Base-by-base conservation (phyloP, 2,888 invertebrate genomes). In the Drosophila gaucha region DNA sequence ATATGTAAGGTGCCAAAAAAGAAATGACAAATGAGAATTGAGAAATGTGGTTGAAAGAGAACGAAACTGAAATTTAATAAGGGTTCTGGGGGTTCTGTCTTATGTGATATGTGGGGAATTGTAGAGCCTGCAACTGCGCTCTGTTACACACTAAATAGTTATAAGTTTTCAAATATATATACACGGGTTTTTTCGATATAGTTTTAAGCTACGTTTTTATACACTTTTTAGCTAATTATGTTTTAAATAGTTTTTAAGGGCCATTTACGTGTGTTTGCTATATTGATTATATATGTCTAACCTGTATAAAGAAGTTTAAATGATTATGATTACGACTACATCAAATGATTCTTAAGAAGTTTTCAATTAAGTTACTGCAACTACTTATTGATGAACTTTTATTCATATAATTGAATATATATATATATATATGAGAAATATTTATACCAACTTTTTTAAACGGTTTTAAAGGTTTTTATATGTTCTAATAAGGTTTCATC, bases 41-140 rank as follows among this genome's bases (percentile, higher is more conserved):
- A 20, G 46, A 46, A 31, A n/a, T 46, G 30, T 31, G 55, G 52
- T 31, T 74, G 18, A 65, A 70, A 22, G 36, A 36, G 41, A 41
- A 12, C 14, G 28, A 47, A 71, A 75, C 41, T 28, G 6, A 77
- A 73, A 47, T 10, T 39, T 56, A 24, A 65, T 43, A 20, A n/a
- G 46, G 57, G 28, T 57, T 62, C 43, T 72, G 72, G 76, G 59
- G 58, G 31, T 31, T 30, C 39, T 74, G 74, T 75, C 55, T 49
- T 71, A 54, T 59, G 67, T 71, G 67, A 46, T 65, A 51, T 66
- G 65, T 75, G 35, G 66, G 49, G 22, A 55, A 20, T 28, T 65
- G 38, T 62, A 43, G 59, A 68, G 57, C 39, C 24, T 28, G 22
- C 38, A 24, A n/a, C 35, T 46, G 55, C 46, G 64, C 31, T 51